Evolutionary conservation across 2,113 vertebrate species (phyloP).

Genomic region (Gobius niger): DNA sequence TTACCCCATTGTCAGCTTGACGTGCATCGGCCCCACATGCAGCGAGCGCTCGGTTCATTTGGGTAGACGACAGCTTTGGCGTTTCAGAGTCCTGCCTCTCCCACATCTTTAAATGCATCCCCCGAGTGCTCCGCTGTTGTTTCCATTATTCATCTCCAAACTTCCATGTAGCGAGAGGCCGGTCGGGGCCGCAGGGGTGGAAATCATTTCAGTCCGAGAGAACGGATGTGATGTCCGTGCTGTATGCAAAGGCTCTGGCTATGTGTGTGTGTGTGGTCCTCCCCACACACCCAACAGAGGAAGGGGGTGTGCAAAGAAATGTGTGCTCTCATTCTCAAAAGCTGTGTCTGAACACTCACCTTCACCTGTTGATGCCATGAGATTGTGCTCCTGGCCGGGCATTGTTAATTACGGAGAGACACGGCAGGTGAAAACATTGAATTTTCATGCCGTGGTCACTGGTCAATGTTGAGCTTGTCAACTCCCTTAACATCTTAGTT

Average conservation of each 20-base stretch:
- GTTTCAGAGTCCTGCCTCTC: slow-evolving; percentile 62
- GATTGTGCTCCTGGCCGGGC: too few relatives aligned
- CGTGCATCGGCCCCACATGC: slow-evolving; percentile 16
- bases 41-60: slow-evolving; percentile 64
- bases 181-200: slow-evolving; percentile 70
- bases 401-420: too few relatives aligned
- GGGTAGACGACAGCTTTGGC: slow-evolving; percentile 40
- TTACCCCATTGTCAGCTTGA: slow-evolving; percentile 24
- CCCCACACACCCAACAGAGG: too few relatives aligned
- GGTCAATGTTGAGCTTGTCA: too few relatives aligned
- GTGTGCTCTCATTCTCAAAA: too few relatives aligned
- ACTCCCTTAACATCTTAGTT: too few relatives aligned
- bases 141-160: slow-evolving; percentile 81
- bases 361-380: too few relatives aligned
- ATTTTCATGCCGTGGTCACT: too few relatives aligned
- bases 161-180: slow-evolving; percentile 60
- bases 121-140: slow-evolving; percentile 74
- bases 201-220: slow-evolving; percentile 73
- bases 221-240: slow-evolving; percentile 72
- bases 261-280: too few relatives aligned
- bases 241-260: slow-evolving; percentile 68
- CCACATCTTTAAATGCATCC: slow-evolving; percentile 78
- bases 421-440: too few relatives aligned
- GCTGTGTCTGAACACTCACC: too few relatives aligned
- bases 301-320: too few relatives aligned